A percentile compares a stretch with the other conserved stretches of the same genome.
Evolutionary conservation across 2,888 invertebrate genomes (phyloP).

Genomic region (Leptinotarsa peninsularis): DNA sequence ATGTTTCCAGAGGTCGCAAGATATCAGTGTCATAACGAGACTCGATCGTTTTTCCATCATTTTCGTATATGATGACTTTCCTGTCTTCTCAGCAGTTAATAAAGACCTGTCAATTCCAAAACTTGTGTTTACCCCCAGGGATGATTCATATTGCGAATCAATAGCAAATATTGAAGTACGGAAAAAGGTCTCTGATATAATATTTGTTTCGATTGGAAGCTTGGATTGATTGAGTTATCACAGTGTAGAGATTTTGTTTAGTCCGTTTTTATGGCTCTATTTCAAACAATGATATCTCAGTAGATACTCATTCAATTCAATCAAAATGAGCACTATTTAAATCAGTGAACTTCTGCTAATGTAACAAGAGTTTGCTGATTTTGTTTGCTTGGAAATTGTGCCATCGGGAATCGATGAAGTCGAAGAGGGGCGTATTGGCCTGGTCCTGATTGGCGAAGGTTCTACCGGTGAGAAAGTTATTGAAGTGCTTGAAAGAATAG

Average conservation of each 20-base stretch:
- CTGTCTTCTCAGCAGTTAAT: conserved; percentile 34
- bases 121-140: conserved; percentile 27
- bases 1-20: conserved; percentile 31
- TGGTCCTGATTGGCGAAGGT: too few species aligned
- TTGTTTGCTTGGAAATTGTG: too few species aligned
- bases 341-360: too few species aligned
- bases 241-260: neutral
- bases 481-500: too few species aligned
- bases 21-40: conserved; percentile 35
- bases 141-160: conserved; percentile 32
- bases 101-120: conserved; percentile 37
- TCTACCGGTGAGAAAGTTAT: too few species aligned
- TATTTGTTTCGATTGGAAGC: conserved; percentile 5
- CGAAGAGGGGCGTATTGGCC: too few species aligned
- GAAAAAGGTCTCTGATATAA: neutral
- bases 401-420: too few species aligned
- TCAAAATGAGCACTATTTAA: too few species aligned
- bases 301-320: too few species aligned
- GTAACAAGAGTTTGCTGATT: too few species aligned
- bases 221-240: neutral
- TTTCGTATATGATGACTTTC: conserved; percentile 34
- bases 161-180: conserved; percentile 27
- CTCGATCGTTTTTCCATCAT: conserved; percentile 36
- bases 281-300: neutral
- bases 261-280: neutral